Conservation (phyloP, 2,113 vertebrate genomes). For the Atractosteus spatula region DNA sequence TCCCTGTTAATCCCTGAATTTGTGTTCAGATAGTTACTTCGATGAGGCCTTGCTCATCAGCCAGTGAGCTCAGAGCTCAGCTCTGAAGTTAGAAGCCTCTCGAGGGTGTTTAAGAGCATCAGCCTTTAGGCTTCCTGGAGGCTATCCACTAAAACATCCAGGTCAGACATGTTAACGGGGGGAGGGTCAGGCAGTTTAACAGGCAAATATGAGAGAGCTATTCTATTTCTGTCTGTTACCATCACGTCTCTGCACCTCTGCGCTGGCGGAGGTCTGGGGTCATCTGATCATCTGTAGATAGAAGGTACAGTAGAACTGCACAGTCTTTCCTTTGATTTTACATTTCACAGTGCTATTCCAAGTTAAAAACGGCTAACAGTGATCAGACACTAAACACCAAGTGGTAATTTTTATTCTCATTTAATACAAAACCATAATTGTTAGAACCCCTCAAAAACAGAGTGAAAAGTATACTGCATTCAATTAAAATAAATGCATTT, state of each 20-base stretch:
- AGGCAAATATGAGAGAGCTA: background rate
- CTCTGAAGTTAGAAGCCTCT: constrained; percentile 10
- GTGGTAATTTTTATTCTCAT: too few relatives aligned
- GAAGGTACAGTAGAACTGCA: too few relatives aligned
- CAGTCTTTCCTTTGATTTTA: too few relatives aligned
- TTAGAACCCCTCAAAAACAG: too few relatives aligned
- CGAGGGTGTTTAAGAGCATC: background rate
- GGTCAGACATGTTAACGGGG: background rate
- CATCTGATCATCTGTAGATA: too few relatives aligned
- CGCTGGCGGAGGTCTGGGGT: too few relatives aligned
- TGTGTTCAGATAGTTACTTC: background rate
- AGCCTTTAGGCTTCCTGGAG: background rate
- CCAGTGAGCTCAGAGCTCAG: background rate
- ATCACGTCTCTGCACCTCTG: too few relatives aligned
- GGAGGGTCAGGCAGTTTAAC: background rate
- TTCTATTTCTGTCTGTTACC: background rate
- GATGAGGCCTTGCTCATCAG: background rate
- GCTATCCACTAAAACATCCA: background rate
- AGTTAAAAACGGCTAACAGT: too few relatives aligned
- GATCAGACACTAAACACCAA: too few relatives aligned
- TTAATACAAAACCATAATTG: too few relatives aligned
- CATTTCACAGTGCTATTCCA: constrained; percentile 14
- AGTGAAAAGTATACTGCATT: too few relatives aligned
- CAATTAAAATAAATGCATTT: too few relatives aligned
- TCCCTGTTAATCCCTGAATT: background rate